phyloP scores from a whole-genome alignment of 1,140 invertebrate species.

The Papilio aristodemus region DNA sequence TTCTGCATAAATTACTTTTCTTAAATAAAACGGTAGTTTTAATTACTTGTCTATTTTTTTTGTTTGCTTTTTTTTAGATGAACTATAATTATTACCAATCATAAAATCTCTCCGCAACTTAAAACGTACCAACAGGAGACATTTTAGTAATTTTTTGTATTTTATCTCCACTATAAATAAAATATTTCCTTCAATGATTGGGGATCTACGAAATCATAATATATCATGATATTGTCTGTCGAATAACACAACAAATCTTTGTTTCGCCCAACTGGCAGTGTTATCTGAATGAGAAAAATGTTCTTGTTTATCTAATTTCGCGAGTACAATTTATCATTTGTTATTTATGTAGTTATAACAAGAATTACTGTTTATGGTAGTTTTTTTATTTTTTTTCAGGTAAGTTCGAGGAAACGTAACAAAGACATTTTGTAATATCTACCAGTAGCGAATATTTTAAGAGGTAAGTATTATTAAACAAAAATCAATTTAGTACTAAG shows the following conservation, averaged over 20 bases:
- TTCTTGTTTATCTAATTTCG: not conserved
- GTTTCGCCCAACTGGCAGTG: not conserved
- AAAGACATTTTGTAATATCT: conserved; percentile 18
- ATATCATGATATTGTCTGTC: not conserved
- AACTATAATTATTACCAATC: too few species aligned
- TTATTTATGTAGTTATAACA: conserved; percentile 11
- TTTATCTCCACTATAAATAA: too few species aligned
- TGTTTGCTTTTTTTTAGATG: too few species aligned
- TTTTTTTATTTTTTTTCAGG: conserved; percentile 27
- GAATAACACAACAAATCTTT: not conserved
- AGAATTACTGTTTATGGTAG: not conserved
- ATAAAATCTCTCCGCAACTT: too few species aligned
- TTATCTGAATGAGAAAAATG: not conserved
- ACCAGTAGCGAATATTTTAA: conserved; percentile 17
- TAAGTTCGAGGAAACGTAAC: conserved; percentile 8
- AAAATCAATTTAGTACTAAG: not conserved
- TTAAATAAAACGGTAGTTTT: too few species aligned
- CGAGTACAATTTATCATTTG: not conserved
- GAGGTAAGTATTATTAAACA: conserved; percentile 5
- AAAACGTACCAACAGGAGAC: too few species aligned
- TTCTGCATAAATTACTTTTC: too few species aligned
- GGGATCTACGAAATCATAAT: not conserved
- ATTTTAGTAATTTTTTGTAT: too few species aligned
- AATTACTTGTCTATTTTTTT: too few species aligned
- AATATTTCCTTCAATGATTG: too few species aligned